Conservation (phyloP, 2,113 vertebrate genomes). For the Colistium nudipinnis region DNA sequence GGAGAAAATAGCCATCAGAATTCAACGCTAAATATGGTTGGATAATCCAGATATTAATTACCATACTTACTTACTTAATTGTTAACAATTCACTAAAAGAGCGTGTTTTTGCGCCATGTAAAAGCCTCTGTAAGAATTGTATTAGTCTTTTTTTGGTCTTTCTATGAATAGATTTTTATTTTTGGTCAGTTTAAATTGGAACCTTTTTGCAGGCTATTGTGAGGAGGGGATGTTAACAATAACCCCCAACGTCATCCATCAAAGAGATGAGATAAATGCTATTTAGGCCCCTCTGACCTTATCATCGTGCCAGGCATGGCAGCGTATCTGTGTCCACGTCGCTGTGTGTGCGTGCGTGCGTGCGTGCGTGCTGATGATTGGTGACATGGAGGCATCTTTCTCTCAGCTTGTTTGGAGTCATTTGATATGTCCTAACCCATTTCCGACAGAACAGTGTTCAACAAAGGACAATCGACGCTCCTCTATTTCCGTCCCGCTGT, state of each 20-base stretch:
- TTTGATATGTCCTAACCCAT: constrained; percentile 38
- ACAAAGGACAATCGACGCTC: constrained; percentile 28
- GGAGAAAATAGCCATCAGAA: neutral
- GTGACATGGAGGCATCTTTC: constrained; percentile 12
- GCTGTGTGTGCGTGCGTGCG: neutral
- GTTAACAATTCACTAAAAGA: neutral
- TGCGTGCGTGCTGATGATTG: neutral
- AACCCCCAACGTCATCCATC: neutral
- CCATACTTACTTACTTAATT: neutral
- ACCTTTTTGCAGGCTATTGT: neutral
- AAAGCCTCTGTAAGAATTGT: no score
- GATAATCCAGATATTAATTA: neutral
- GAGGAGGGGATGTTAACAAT: neutral
- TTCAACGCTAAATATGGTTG: neutral
- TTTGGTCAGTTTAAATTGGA: neutral
- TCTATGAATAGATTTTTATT: neutral
- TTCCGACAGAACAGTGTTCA: constrained; percentile 19
- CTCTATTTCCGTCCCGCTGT: constrained; percentile 48
- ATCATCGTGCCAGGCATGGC: constrained; percentile 1
- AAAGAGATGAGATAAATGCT: neutral
- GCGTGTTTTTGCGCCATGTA: no score
- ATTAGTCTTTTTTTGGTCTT: no score
- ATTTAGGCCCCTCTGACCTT: constrained; percentile 3
- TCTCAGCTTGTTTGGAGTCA: constrained; percentile 49
- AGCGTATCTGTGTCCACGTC: neutral